Evolutionary conservation across 2,888 invertebrate genomes (phyloP), one percentile per base, ranked within the genome.

Genomic region (Drepanosiphum platanoidis): DNA sequence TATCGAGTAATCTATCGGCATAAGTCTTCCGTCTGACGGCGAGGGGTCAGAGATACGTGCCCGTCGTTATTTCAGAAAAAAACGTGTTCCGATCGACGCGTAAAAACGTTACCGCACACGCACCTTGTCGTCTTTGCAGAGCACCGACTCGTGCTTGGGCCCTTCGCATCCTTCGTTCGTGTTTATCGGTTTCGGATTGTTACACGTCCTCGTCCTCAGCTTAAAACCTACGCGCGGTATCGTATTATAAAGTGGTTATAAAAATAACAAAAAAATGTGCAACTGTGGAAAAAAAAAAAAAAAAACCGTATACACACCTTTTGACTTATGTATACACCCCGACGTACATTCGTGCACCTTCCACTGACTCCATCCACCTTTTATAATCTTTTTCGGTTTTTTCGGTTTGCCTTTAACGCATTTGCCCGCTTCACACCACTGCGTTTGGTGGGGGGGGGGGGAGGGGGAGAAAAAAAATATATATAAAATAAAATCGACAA

Each of bases 391-490:
- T n/a, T 89, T 88, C 3, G 90, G 90, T 87, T 89, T 89, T 79
- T 89, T 89, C 15, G 89, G 88, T 4, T 89, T 88, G 74, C 89
- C 91, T n/a, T 90, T 89, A 22, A 92, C 91, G 88, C 94, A 94
- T 81, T 91, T 91, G 1, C 94, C 94, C 27, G 93, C 93, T 89
- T 92, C 92, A 89, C 94, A 94, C 92, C 93, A 93, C 93, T 93
- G 89, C 82, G 74, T 83, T 81, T n/a, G 72, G n/a, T n/a, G n/a
- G n/a, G n/a, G n/a, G n/a, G n/a, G n/a, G n/a, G n/a, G n/a, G n/a
- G n/a, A n/a, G n/a, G n/a, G n/a, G n/a, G n/a, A n/a, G n/a, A 30
- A 64, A 72, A 27, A 89, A 89, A 87, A n/a, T n/a, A n/a, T n/a
- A n/a, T n/a, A n/a, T n/a, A n/a, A n/a, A n/a, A n/a, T n/a, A 87